Evolutionary conservation across 2,113 vertebrate species (phyloP).

Genomic region (Tursiops truncatus): DNA sequence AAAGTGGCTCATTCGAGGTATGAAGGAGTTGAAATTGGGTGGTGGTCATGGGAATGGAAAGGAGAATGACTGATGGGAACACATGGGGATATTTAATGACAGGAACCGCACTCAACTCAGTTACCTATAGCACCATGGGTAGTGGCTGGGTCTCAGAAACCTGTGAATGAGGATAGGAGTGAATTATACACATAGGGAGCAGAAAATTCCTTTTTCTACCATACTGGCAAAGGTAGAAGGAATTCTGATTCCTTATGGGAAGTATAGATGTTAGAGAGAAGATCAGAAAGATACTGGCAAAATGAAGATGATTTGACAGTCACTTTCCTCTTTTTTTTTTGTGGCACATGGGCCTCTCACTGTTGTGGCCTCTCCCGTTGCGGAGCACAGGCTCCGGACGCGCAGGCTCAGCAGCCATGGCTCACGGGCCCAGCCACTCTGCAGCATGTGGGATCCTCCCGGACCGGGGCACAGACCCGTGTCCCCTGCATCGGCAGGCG

Average conservation of each 20-base stretch:
- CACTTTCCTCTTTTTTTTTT: slow-evolving; percentile 33
- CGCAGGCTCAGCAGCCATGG: too few relatives aligned
- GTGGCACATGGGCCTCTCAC: too few relatives aligned
- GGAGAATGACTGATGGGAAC: background rate
- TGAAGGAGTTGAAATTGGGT: background rate
- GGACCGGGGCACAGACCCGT: too few relatives aligned
- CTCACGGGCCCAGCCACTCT: too few relatives aligned
- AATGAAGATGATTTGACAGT: background rate
- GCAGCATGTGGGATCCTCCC: too few relatives aligned
- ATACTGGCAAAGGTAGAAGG: background rate
- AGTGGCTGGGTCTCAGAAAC: background rate
- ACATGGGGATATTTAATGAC: background rate
- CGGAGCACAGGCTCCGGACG: too few relatives aligned
- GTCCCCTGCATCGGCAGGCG: too few relatives aligned
- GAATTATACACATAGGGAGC: background rate
- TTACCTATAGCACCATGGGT: background rate
- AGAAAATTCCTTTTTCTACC: background rate
- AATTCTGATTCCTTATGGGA: background rate
- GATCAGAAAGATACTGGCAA: background rate
- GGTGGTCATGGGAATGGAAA: background rate
- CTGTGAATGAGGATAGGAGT: background rate
- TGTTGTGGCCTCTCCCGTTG: too few relatives aligned
- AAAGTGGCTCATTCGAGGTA: background rate
- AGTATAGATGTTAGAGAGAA: background rate
- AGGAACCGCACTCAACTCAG: background rate